Evolutionary conservation across 37 sponge, comb jelly and placozoan species (phyloP).

Genomic region (Oscarella lobularis): DNA sequence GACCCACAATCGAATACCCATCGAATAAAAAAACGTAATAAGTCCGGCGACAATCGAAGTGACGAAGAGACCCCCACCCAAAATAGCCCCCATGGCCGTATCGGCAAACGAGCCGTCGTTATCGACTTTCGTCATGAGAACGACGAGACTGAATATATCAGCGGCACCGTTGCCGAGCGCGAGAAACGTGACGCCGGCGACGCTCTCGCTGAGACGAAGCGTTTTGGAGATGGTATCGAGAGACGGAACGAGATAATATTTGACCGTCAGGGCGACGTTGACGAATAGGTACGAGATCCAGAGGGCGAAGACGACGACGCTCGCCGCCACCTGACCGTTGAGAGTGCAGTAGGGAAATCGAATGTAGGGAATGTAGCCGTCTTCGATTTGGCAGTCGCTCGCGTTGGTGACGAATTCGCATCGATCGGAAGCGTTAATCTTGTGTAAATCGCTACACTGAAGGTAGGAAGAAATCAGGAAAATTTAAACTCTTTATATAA

Average conservation of each 20-base stretch:
- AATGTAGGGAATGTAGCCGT: conserved; percentile 16
- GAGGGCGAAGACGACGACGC: conserved; percentile 11
- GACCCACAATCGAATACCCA: neutral
- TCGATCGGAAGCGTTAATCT: neutral
- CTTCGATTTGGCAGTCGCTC: conserved; percentile 7
- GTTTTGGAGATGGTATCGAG: conserved; percentile 20
- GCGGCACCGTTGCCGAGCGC: conserved; percentile 36
- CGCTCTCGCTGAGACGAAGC: conserved; percentile 17
- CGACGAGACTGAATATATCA: conserved; percentile 28
- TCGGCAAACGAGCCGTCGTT: neutral
- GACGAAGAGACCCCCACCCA: conserved; percentile 4
- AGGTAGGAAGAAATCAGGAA: too few species aligned
- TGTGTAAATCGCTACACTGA: neutral
- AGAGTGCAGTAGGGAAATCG: conserved; percentile 19
- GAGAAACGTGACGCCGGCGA: conserved; percentile 32
- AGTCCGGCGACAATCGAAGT: conserved; percentile 4
- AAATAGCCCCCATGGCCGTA: conserved; percentile 4
- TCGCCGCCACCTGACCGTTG: conserved; percentile 2
- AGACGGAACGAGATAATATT: conserved; percentile 22
- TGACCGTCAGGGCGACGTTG: conserved; percentile 18
- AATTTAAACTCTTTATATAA: too few species aligned
- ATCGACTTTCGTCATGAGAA: conserved; percentile 6
- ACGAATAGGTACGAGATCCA: conserved; percentile 22
- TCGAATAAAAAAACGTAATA: neutral
- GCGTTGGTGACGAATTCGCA: conserved; percentile 11